Evolutionary conservation across 1,140 invertebrate genomes (phyloP).

Genomic region (Lepidurus arcticus): DNA sequence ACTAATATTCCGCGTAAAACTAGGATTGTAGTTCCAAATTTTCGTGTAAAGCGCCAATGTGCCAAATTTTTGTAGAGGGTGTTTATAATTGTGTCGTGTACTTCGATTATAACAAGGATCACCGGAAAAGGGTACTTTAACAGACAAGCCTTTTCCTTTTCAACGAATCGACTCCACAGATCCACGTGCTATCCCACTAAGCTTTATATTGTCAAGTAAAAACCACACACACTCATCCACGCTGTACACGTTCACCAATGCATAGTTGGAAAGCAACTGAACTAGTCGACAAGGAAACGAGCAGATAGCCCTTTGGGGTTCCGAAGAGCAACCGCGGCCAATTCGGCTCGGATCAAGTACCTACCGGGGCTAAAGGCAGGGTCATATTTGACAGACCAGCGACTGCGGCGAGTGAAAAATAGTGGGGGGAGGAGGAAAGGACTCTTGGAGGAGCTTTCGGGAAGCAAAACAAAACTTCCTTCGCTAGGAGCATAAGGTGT

Average conservation of each 20-base stretch:
- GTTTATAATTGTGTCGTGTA: too few relatives aligned
- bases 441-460: neutral
- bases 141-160: neutral
- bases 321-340: neutral
- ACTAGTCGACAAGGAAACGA: slow-evolving; percentile 17
- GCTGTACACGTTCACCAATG: neutral
- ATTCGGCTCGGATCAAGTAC: neutral
- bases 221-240: neutral
- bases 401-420: neutral
- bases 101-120: too few relatives aligned
- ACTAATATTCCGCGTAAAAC: neutral
- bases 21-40: too few relatives aligned
- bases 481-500: neutral
- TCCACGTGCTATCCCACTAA: neutral
- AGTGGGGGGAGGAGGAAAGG: neutral
- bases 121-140: neutral
- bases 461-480: neutral
- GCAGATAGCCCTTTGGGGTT: neutral
- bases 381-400: neutral
- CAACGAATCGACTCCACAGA: neutral
- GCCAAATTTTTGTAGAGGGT: too few relatives aligned
- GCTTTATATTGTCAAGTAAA: neutral
- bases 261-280: slow-evolving; percentile 1
- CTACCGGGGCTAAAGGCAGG: neutral
- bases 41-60: too few relatives aligned